These are phyloP conservation scores for Rhabdophis nuchalis DNA, from an alignment of 2,797 vertebrate genomes.

Conservation along the genomic window DNA sequence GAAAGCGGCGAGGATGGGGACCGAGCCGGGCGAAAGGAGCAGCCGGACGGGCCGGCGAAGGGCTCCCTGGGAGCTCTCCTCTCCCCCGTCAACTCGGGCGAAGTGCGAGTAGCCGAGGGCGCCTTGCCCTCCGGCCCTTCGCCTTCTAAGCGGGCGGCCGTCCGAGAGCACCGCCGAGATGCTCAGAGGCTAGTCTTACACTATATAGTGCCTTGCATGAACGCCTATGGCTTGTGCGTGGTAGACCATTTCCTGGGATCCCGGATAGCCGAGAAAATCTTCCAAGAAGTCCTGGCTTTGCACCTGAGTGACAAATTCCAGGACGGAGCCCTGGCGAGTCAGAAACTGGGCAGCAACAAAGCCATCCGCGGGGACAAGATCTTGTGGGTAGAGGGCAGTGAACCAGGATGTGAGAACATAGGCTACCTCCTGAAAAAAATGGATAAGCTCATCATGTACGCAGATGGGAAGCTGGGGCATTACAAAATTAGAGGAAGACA, in stretches of 20 bases:
- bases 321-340: constrained; percentile 62
- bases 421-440: constrained; percentile 63
- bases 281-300: constrained; percentile 61
- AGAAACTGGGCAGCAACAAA: constrained; percentile 48
- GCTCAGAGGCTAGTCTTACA: constrained; percentile 59
- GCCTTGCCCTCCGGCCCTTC: neutral
- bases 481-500: constrained; percentile 68
- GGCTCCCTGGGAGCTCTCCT: neutral
- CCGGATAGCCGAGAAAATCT: constrained; percentile 57
- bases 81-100: neutral
- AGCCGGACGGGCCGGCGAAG: neutral
- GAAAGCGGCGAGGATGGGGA: neutral
- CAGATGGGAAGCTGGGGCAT: constrained; percentile 63
- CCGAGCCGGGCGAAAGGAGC: neutral
- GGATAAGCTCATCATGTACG: constrained; percentile 65
- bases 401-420: constrained; percentile 61
- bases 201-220: constrained; percentile 63
- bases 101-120: neutral
- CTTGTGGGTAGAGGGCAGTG: constrained; percentile 65
- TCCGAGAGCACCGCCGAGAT: constrained; percentile 47
- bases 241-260: constrained; percentile 66
- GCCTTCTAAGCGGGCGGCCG: constrained; percentile 39
- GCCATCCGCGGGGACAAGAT: constrained; percentile 63
- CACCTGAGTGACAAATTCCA: constrained; percentile 54
- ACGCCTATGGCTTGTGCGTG: constrained; percentile 64